Evolutionary conservation across 2,797 vertebrate genomes (phyloP), one percentile per base, ranked within the genome.

Genomic region (Megaceryle alcyon): DNA sequence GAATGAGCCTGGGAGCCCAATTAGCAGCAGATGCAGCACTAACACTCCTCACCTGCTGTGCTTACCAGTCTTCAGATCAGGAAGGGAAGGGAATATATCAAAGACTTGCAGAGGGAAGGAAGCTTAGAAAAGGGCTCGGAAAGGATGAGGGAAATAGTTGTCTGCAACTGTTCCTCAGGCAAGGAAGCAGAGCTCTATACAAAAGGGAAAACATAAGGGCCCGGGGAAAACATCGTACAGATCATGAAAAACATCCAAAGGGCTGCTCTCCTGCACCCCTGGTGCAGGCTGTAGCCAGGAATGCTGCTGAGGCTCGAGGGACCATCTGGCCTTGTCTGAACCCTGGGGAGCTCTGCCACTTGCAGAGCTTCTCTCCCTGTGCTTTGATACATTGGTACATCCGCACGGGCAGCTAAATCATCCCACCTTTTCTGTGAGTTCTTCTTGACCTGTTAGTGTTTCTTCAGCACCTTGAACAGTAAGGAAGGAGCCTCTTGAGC

Each of bases 61-160:
- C 96, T 94, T 89, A 95, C 94, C 86, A 92, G 83, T 89, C 94
- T 92, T 95, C 95, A 95, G 96, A 96, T 96, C 95, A 93, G 95
- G 96, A 96, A 95, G 90, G 86, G 86, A 97, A 94, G 92, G 93
- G 96, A 96, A 97, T 97, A 93, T 96, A 97, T 97, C 93, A 96
- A 97, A 97, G 94, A 78, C 88, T 92, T 90, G 76, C 4, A 0
- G 65, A 92, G 81, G 86, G 84, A 95, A 95, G 94, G 96, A 96
- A 96, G 94, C 93, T 95, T 96, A 96, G 90, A 80, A 94, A 86
- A 89, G 88, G 82, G 75, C 91, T 95, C 86, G 94, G 90, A 95
- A 92, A 96, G 90, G 96, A 96, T 91, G 93, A 96, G 90, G 88
- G 78, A 95, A 94, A 94, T 85, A 93, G 88, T 89, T 83, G 65